phyloP scores from a whole-genome alignment of 1,140 invertebrate species.

The Bombus haemorrhoidalis region DNA sequence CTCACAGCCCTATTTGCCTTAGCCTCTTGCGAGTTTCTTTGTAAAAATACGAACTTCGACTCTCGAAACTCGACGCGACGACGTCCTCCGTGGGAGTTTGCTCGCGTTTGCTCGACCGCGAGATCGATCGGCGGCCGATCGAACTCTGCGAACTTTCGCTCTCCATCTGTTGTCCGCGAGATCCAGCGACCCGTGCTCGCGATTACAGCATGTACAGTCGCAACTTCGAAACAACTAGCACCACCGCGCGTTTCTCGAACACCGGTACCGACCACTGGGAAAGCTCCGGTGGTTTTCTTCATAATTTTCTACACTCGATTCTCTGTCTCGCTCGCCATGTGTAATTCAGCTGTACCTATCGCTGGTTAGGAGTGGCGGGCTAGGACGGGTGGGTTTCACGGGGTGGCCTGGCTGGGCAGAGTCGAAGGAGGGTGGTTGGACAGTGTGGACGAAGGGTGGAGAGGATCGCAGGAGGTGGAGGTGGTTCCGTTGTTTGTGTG shows the following conservation, averaged over 20 bases:
- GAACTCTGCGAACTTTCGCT: slow-evolving; percentile 56
- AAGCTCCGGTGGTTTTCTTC: slow-evolving; percentile 50
- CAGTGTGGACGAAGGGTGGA: slow-evolving; percentile 16
- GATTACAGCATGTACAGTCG: not conserved
- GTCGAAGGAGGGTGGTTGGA: slow-evolving; percentile 58
- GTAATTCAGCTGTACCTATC: slow-evolving; percentile 77
- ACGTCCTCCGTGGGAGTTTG: not conserved
- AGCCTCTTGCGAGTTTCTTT: not conserved
- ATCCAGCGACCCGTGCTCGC: not conserved
- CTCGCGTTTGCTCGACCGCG: not conserved
- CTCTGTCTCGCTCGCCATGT: slow-evolving; percentile 64
- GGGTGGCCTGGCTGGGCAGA: slow-evolving; percentile 37
- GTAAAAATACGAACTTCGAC: not conserved
- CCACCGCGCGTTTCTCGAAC: not conserved
- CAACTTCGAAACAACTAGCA: slow-evolving; percentile 6
- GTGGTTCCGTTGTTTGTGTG: slow-evolving; percentile 78
- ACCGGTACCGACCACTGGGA: not conserved
- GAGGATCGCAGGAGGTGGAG: slow-evolving; percentile 61
- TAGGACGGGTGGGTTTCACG: slow-evolving; percentile 34
- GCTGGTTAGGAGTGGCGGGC: slow-evolving; percentile 60
- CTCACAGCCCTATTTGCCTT: not conserved
- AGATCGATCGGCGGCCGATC: slow-evolving; percentile 42
- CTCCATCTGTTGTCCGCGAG: slow-evolving; percentile 25
- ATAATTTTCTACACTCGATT: slow-evolving; percentile 58
- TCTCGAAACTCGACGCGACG: not conserved